Percentiles rank a stretch among this genome's conserved stretches.
Conservation (phyloP, 2,113 vertebrate genomes). For the Fulmarus glacialis region DNA sequence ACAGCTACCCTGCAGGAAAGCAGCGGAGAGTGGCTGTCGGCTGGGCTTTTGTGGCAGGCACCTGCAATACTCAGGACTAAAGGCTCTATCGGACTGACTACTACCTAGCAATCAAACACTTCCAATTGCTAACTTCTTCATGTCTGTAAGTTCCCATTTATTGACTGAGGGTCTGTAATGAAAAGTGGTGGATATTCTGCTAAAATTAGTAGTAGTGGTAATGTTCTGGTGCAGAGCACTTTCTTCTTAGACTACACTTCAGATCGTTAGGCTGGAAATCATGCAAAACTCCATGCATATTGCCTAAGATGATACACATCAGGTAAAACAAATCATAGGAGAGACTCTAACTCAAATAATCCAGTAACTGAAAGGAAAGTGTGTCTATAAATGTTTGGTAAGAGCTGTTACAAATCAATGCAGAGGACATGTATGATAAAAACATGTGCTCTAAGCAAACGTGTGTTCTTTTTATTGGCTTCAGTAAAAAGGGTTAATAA, state of each 20-base stretch:
- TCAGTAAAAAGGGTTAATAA: background rate
- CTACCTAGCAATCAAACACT: background rate
- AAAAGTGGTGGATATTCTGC: background rate
- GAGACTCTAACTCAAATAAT: background rate
- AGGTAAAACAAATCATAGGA: background rate
- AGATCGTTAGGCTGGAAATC: background rate
- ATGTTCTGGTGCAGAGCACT: background rate
- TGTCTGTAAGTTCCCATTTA: background rate
- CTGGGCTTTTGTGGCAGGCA: background rate
- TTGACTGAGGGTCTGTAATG: background rate
- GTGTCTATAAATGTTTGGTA: background rate
- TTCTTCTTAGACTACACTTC: background rate
- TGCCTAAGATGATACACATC: background rate
- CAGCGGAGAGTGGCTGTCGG: accelerated
- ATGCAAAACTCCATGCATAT: background rate
- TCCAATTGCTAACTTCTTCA: background rate
- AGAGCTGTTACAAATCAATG: background rate
- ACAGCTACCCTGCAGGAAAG: background rate
- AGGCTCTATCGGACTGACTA: background rate
- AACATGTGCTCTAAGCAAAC: background rate
- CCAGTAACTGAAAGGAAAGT: background rate
- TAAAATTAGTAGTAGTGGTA: background rate
- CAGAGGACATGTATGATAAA: background rate
- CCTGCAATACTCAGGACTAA: background rate
- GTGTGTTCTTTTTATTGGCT: background rate